Conservation (phyloP, 1,140 invertebrate genomes). For the Lethocerus indicus region DNA sequence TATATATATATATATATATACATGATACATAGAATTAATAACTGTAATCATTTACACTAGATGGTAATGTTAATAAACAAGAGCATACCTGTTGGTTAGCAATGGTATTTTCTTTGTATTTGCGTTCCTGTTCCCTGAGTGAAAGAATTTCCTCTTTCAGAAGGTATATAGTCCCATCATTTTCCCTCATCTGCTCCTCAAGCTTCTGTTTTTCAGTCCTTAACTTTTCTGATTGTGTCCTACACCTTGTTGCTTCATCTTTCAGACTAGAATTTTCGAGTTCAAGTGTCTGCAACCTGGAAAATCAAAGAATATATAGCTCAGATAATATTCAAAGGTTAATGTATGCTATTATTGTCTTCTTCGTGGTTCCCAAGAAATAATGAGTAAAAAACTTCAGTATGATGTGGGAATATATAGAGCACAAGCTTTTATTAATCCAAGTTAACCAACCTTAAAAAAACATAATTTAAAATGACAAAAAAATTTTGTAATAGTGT, state of each 20-base stretch:
- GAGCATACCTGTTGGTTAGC: constrained; percentile 24
- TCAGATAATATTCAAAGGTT: background rate
- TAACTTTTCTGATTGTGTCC: constrained; percentile 34
- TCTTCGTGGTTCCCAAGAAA: too few species aligned
- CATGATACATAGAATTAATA: too few species aligned
- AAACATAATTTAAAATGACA: too few species aligned
- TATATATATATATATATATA: too few species aligned
- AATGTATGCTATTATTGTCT: background rate
- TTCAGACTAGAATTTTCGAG: constrained; percentile 55
- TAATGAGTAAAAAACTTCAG: too few species aligned
- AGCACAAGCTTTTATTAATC: too few species aligned
- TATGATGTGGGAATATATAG: too few species aligned
- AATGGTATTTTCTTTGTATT: constrained; percentile 35
- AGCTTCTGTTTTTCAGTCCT: constrained; percentile 28
- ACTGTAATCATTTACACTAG: too few species aligned
- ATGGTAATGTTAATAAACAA: too few species aligned
- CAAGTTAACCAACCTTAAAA: too few species aligned
- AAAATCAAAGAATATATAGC: constrained; percentile 1
- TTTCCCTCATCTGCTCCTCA: constrained; percentile 35
- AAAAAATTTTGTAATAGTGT: too few species aligned
- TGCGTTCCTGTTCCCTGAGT: constrained; percentile 34
- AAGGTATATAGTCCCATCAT: constrained; percentile 31
- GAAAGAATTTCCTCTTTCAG: constrained; percentile 34
- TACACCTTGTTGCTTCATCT: constrained; percentile 47
- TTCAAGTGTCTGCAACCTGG: constrained; percentile 56